Conservation (phyloP, 92 coral and sea anemone genomes). For the Zoanthus gigantus region DNA sequence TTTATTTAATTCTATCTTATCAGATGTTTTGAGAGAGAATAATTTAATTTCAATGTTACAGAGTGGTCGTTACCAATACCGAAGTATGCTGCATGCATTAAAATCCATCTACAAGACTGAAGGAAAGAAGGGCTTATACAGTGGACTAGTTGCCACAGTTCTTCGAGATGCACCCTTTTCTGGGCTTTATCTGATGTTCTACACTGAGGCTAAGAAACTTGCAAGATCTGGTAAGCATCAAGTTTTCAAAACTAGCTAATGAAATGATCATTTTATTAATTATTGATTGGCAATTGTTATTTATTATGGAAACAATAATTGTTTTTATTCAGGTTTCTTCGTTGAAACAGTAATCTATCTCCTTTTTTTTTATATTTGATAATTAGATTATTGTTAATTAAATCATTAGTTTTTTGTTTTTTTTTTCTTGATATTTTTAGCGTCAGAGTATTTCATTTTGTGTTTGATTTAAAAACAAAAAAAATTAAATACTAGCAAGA, state of each 20-base stretch:
- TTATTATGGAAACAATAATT: no score
- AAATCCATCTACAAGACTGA: slow-evolving; percentile 87
- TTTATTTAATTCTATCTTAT: not conserved
- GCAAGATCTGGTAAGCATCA: slow-evolving; percentile 75
- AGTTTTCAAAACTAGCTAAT: not conserved
- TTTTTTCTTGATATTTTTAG: no score
- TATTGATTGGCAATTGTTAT: no score
- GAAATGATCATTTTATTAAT: no score
- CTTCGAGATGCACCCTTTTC: slow-evolving; percentile 98
- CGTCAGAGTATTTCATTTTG: no score
- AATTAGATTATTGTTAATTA: no score
- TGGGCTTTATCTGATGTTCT: slow-evolving; percentile 94
- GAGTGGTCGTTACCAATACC: slow-evolving; percentile 92
- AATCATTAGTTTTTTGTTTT: no score
- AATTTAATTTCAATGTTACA: slow-evolving; percentile 23
- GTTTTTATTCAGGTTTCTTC: no score
- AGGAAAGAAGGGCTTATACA: slow-evolving; percentile 89
- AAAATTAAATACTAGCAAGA: no score
- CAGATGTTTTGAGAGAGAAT: not conserved
- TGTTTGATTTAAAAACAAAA: no score
- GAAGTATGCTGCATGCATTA: slow-evolving; percentile 83
- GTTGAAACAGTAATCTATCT: no score
- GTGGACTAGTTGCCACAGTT: slow-evolving; percentile 93
- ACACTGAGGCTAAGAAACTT: slow-evolving; percentile 82
- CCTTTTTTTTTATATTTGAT: no score